Percentiles rank a stretch among this genome's conserved stretches.
phyloP scores from a whole-genome alignment of 92 coral and sea anemone species.

The Epizoanthus scotinus region DNA sequence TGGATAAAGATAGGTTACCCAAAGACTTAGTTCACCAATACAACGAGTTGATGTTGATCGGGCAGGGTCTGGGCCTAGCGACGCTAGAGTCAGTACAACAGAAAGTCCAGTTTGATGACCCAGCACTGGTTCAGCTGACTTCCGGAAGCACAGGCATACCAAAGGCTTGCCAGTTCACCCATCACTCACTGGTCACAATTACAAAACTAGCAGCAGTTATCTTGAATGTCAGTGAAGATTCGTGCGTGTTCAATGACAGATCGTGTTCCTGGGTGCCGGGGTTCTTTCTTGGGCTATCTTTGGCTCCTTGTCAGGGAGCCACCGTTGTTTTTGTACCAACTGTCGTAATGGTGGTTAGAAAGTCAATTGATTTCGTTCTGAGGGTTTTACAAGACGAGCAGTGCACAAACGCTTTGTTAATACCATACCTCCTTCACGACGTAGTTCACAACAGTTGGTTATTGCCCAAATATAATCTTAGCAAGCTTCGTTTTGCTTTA shows the following conservation, averaged over 20 bases:
- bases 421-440: constrained; percentile 45
- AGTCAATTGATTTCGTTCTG: constrained; percentile 25
- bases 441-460: constrained; percentile 3
- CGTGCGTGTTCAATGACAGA: constrained; percentile 35
- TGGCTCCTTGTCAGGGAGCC: constrained; percentile 23
- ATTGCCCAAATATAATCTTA: constrained; percentile 8
- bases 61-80: not conserved
- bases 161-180: constrained; percentile 51
- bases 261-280: constrained; percentile 54
- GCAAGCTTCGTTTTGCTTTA: constrained; percentile 6
- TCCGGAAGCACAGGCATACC: constrained; percentile 61
- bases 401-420: constrained; percentile 47
- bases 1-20: not conserved
- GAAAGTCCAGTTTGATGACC: constrained; percentile 17
- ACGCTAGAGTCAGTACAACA: not conserved
- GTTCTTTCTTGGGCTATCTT: not conserved
- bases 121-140: constrained; percentile 27
- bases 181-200: constrained; percentile 46
- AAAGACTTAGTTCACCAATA: constrained; percentile 4
- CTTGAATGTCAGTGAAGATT: not conserved
- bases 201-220: constrained; percentile 18
- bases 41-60: not conserved
- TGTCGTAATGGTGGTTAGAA: constrained; percentile 32
- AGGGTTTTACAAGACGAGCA: constrained; percentile 46
- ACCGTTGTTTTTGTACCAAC: constrained; percentile 49